Percentiles rank a stretch among this genome's conserved stretches.
These are phyloP conservation scores for Onychorhynchus coronatus DNA, from an alignment of 2,113 vertebrate genomes.

Conservation along the genomic window DNA sequence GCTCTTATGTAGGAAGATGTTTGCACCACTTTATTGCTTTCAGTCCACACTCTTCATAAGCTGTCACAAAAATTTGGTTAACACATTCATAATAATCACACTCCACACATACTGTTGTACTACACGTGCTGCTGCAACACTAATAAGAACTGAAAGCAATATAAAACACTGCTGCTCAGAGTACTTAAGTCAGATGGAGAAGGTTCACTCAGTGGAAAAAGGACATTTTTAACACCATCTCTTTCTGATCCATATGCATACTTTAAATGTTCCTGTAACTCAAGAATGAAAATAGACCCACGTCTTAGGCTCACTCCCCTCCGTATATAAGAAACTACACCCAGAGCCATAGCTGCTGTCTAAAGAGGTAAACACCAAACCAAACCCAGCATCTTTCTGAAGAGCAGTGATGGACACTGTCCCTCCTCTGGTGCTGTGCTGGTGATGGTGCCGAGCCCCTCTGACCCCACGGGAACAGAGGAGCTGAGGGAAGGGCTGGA, in stretches of 20 bases:
- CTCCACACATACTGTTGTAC: not conserved
- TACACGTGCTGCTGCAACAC: not conserved
- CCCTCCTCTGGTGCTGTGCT: not conserved
- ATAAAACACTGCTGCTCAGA: not conserved
- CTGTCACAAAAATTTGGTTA: not conserved
- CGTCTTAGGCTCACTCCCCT: not conserved
- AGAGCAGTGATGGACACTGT: not conserved
- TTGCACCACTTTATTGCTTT: not conserved
- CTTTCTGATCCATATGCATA: not conserved
- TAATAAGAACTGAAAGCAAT: not conserved
- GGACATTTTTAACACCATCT: not conserved
- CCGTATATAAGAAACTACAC: not conserved
- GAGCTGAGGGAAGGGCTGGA: too few species aligned
- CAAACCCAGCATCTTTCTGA: not conserved
- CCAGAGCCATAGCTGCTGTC: not conserved
- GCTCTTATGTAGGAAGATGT: not conserved
- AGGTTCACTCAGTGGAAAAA: not conserved
- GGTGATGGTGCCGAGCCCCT: fast-evolving
- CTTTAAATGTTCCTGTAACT: not conserved
- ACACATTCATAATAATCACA: not conserved
- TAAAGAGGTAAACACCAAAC: not conserved
- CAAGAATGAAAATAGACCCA: not conserved
- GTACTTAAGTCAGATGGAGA: not conserved
- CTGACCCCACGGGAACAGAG: fast-evolving
- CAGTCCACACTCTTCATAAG: not conserved